Base-by-base conservation (phyloP, 2,797 vertebrate species). In the Sebastiscus albofasciatus region DNA sequence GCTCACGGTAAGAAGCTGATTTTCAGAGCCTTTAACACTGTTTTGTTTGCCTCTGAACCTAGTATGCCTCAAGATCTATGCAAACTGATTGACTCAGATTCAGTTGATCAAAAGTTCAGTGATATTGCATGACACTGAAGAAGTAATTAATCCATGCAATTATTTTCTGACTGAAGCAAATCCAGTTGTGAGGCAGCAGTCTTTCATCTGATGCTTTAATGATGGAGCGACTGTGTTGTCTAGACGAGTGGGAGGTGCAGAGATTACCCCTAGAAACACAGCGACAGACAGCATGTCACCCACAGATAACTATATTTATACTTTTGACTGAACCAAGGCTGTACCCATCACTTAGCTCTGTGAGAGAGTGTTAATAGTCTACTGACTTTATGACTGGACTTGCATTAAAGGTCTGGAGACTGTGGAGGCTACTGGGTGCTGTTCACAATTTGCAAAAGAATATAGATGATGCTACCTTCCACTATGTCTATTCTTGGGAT, bases 241-340 rank as follows among this genome's bases (percentile, higher is more conserved):
- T 86, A 80, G 89, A 90, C 80, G 6, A 72, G 91, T 85, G 71
- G 88, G 87, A 85, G 73, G 56, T 18, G 46, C 20, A 64, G 27
- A 68, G 69, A 42, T 77, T n/a, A 58, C 58, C 22, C 49, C 8
- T 24, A 18, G 54, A 62, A 67, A 64, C 64, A 26, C 61, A 33
- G 39, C 14, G 5, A 69, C 79, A 36, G 27, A 74, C 66, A 33
- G 46, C 24, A 2, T 12, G 59, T 73, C 80, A 70, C 46, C 67
- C 62, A 67, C 20, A 80, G 84, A 83, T 76, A 83, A 71, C 71
- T 80, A 58, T 80, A 49, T 88, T 88, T 82, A 72, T 67, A 58
- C 16, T 58, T 67, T 33, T 16, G 4, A 24, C 34, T 39, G 55
- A 72, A 71, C 16, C 2, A 4, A 52, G 33, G 59, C 79, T 52